phyloP scores from a whole-genome alignment of 2,888 invertebrate genomes.

The Drosophila multiciliata region DNA sequence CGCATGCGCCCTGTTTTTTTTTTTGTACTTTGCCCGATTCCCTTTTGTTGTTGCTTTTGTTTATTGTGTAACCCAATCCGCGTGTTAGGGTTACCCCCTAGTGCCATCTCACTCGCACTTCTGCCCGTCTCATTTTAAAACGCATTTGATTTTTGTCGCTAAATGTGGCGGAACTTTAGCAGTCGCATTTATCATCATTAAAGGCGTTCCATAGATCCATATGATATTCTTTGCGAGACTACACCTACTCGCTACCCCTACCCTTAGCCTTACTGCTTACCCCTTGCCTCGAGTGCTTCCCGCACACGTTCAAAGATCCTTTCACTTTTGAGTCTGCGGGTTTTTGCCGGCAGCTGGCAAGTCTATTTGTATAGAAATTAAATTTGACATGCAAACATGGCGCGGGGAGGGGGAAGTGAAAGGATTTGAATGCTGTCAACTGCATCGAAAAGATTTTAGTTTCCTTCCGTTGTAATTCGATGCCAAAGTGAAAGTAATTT shows the following conservation, averaged over 20 bases:
- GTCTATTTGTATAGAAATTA: conserved; percentile 75
- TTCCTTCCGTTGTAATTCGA: conserved; percentile 60
- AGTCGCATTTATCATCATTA: conserved; percentile 80
- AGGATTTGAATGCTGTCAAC: conserved; percentile 68
- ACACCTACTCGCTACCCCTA: conserved; percentile 28
- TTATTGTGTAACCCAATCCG: conserved; percentile 76
- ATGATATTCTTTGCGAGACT: conserved; percentile 22
- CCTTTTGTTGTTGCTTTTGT: conserved; percentile 13
- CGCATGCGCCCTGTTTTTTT: conserved; percentile 62
- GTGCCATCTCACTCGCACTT: not conserved
- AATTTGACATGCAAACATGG: conserved; percentile 81
- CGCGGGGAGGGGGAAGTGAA: conserved; percentile 50
- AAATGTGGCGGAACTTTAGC: conserved; percentile 78
- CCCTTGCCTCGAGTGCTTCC: conserved; percentile 1
- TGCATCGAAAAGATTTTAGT: conserved; percentile 2
- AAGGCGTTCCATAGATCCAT: conserved; percentile 54
- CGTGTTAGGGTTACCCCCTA: conserved; percentile 60
- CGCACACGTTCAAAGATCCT: conserved; percentile 47
- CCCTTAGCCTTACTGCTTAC: not conserved
- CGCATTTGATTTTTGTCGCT: conserved; percentile 56
- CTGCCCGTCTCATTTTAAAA: conserved; percentile 30
- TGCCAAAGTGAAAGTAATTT: conserved; percentile 75
- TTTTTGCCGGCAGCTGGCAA: conserved; percentile 42
- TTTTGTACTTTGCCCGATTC: not conserved
- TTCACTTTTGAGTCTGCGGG: conserved; percentile 71